Evolutionary conservation across 2,888 invertebrate species (phyloP).

Genomic region (Schrankia costaestrigalis): DNA sequence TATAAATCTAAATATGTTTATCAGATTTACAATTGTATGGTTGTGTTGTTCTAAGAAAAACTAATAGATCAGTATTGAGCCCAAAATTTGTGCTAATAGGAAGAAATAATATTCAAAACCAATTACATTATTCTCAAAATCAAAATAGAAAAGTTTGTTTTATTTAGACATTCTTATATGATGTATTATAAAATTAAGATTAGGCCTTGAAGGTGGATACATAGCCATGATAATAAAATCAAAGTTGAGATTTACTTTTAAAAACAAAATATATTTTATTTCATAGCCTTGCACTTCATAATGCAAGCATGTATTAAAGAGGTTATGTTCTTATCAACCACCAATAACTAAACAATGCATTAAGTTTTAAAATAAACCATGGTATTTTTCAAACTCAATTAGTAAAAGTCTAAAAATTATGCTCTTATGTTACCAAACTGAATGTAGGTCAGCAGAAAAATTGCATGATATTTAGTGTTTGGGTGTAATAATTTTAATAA

Average conservation of each 20-base stretch:
- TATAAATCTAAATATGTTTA: no score
- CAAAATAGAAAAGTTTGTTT: no score
- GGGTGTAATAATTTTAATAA: conserved; percentile 9
- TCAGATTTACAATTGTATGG: no score
- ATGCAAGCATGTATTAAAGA: conserved; percentile 34
- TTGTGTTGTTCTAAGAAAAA: no score
- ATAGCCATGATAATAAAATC: background rate
- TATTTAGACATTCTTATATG: no score
- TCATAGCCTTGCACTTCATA: conserved; percentile 26
- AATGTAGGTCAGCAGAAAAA: conserved; percentile 26
- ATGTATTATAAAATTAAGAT: background rate
- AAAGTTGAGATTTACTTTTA: conserved; percentile 2
- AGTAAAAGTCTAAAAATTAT: no score
- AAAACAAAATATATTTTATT: conserved; percentile 3
- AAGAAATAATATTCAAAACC: no score
- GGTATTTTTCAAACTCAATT: no score
- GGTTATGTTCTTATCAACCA: conserved; percentile 41
- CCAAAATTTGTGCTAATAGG: no score
- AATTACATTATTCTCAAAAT: no score
- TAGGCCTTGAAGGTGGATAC: background rate
- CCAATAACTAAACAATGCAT: background rate
- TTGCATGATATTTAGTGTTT: conserved; percentile 12
- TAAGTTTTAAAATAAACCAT: background rate
- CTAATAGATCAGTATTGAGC: no score
- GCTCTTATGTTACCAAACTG: conserved; percentile 9